phyloP scores from a whole-genome alignment of 1,140 invertebrate genomes.

The Lasioglossum albipes region DNA sequence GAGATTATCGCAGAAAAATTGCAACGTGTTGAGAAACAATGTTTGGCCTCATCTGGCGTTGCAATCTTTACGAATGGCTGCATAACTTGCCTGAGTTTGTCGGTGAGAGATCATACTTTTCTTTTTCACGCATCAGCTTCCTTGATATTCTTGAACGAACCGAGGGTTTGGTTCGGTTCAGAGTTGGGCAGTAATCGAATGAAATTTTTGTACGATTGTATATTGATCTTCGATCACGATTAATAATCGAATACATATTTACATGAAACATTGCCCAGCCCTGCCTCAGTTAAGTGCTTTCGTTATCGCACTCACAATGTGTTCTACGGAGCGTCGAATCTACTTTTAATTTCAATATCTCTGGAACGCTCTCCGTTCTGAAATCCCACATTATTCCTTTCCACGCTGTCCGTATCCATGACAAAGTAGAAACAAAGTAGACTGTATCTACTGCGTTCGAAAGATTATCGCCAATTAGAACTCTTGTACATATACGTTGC shows the following conservation, averaged over 20 bases:
- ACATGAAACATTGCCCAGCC: background rate
- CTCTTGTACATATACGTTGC: conserved; percentile 37
- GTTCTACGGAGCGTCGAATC: background rate
- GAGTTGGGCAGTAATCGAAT: too few species aligned
- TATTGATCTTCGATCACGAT: too few species aligned
- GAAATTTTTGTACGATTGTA: too few species aligned
- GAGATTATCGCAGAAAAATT: too few species aligned
- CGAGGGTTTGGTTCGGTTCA: too few species aligned
- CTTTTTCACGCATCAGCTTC: conserved; percentile 18
- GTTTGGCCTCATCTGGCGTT: too few species aligned
- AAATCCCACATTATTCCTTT: conserved; percentile 1
- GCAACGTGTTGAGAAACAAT: background rate
- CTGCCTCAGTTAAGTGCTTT: conserved; percentile 27
- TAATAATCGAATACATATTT: too few species aligned
- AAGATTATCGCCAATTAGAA: background rate
- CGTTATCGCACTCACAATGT: background rate
- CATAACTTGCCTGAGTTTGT: conserved; percentile 17
- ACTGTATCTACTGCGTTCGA: background rate
- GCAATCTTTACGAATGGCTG: too few species aligned
- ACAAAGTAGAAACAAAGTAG: conserved; percentile 31
- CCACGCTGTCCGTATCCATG: background rate
- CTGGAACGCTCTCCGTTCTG: background rate
- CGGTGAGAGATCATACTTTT: conserved; percentile 16
- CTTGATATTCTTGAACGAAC: conserved; percentile 9
- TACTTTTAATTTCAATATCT: conserved; percentile 7